Evolutionary conservation across 2,797 vertebrate species (phyloP).

Genomic region (Micropoecilia bifurca): DNA sequence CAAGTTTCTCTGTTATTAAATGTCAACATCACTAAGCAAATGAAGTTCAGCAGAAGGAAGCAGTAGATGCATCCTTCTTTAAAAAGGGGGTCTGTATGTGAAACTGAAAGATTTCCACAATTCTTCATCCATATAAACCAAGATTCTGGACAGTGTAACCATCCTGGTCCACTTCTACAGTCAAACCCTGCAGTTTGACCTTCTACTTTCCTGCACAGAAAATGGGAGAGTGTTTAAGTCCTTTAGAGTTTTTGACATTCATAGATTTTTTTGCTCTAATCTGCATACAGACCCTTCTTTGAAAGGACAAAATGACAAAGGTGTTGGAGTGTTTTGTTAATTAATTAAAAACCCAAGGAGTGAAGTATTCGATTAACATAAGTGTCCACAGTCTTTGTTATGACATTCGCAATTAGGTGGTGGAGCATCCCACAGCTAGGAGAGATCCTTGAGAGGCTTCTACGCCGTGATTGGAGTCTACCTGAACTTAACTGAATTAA

Average conservation of each 20-base stretch:
- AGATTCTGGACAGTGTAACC: constrained; percentile 7
- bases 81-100: constrained; percentile 35
- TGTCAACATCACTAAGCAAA: constrained; percentile 73
- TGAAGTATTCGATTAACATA: constrained; percentile 14
- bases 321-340: constrained; percentile 15
- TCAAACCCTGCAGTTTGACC: constrained; percentile 21
- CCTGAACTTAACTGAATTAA: constrained; percentile 20
- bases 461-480: constrained; percentile 21
- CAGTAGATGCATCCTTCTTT: constrained; percentile 35
- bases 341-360: constrained; percentile 11
- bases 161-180: constrained; percentile 25
- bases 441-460: constrained; percentile 22
- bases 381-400: constrained; percentile 15
- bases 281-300: not conserved
- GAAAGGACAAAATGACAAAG: constrained; percentile 13
- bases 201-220: not conserved
- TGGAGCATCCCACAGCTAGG: constrained; percentile 19
- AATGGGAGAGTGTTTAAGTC: not conserved
- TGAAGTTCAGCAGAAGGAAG: constrained; percentile 73
- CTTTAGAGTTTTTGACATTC: constrained; percentile 15
- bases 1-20: constrained; percentile 75
- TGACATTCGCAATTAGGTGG: constrained; percentile 23
- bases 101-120: not conserved
- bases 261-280: not conserved
- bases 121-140: constrained; percentile 16